Conservation (phyloP, 2,113 vertebrate genomes). For the Indicator indicator region DNA sequence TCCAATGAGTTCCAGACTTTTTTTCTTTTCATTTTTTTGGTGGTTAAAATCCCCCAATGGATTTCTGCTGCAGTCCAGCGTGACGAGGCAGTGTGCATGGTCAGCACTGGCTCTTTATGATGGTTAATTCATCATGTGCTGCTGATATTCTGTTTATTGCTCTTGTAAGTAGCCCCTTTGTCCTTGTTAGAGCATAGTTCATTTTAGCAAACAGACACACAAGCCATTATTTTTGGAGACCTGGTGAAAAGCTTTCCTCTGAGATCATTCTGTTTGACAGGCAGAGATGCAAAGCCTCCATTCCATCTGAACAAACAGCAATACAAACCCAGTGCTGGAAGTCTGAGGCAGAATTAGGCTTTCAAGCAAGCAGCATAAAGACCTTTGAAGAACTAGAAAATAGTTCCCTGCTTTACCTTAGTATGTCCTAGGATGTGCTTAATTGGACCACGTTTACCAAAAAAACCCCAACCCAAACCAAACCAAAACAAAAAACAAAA, state of each 20-base stretch:
- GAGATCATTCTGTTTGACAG: neutral
- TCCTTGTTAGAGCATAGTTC: neutral
- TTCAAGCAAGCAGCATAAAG: neutral
- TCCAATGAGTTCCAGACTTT: neutral
- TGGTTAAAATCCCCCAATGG: neutral
- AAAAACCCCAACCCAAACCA: no score
- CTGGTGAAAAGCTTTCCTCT: neutral
- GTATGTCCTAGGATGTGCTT: neutral
- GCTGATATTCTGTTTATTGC: conserved; percentile 30
- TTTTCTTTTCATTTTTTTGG: neutral
- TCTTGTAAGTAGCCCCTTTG: neutral
- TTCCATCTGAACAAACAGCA: neutral
- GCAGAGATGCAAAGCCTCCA: neutral
- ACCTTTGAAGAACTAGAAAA: neutral
- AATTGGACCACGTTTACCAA: neutral
- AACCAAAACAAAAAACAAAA: neutral
- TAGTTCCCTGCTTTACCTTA: neutral
- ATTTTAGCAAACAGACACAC: neutral
- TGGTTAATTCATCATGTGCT: conserved; percentile 5
- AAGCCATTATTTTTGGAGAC: neutral
- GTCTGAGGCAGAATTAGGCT: neutral
- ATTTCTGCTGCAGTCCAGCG: neutral
- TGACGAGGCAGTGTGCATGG: neutral
- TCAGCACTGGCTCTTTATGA: conserved; percentile 6
- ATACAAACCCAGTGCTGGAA: neutral